phyloP scores from a whole-genome alignment of 2,113 vertebrate genomes.

The Edolisoma coerulescens region DNA sequence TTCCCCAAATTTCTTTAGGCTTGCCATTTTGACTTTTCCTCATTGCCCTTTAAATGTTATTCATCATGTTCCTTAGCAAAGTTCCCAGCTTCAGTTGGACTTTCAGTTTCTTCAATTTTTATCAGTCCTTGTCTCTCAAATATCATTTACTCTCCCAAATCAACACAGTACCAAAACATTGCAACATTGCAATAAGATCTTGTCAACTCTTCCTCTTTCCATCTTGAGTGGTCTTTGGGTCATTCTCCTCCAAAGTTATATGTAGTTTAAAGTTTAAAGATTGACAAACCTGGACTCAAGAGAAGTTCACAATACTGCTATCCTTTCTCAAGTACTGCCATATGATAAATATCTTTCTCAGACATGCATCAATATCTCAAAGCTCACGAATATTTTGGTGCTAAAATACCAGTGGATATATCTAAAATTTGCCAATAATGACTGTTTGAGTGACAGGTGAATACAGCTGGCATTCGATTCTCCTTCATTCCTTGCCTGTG shows the following conservation, averaged over 20 bases:
- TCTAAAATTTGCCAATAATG: not conserved
- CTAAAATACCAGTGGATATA: not conserved
- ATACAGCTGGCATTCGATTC: not conserved
- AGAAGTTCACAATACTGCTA: not conserved
- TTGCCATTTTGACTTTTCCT: not conserved
- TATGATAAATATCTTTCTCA: not conserved
- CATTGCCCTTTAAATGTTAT: not conserved
- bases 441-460: not conserved
- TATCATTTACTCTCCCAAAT: not conserved
- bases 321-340: not conserved
- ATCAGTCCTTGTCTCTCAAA: not conserved
- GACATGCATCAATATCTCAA: not conserved
- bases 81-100: not conserved
- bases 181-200: not conserved
- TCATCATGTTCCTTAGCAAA: not conserved
- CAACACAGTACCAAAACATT: fast-evolving
- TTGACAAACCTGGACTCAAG: not conserved
- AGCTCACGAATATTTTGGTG: not conserved
- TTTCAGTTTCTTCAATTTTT: not conserved
- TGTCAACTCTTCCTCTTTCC: not conserved
- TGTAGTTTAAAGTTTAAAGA: not conserved
- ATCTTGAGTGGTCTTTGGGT: not conserved
- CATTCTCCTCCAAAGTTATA: not conserved
- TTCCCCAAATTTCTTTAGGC: not conserved
- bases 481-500: not conserved